Evolutionary conservation across 2,888 invertebrate species (phyloP).

Genomic region (Lochmaea crataegi): DNA sequence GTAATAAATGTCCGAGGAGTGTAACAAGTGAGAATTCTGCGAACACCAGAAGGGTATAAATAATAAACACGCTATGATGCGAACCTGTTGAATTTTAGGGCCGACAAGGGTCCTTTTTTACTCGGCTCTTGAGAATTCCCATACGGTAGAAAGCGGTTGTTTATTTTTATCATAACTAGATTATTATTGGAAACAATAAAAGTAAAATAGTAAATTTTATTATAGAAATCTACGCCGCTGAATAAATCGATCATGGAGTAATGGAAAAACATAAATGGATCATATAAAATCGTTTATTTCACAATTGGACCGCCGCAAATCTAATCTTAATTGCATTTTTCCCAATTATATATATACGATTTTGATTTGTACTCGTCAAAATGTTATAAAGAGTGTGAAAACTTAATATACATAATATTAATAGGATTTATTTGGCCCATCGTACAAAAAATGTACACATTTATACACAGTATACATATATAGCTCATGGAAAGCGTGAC

Average conservation of each 20-base stretch:
- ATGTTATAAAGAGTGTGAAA: neutral
- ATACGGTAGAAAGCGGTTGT: too few relatives aligned
- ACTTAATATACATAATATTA: neutral
- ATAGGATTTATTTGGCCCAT: too few relatives aligned
- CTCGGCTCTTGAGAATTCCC: conserved; percentile 16
- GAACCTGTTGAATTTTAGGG: conserved; percentile 61
- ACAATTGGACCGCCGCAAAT: neutral
- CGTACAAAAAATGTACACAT: too few relatives aligned
- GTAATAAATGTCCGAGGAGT: conserved; percentile 30
- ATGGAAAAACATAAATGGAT: neutral
- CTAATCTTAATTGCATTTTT: neutral
- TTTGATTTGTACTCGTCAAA: neutral
- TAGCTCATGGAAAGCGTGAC: too few relatives aligned
- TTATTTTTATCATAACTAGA: too few relatives aligned
- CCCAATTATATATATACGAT: neutral
- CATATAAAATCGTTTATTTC: conserved; percentile 7
- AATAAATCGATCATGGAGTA: neutral
- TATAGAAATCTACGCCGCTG: neutral
- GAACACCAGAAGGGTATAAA: conserved; percentile 49
- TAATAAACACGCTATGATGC: conserved; percentile 55
- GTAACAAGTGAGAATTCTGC: conserved; percentile 22
- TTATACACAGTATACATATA: too few relatives aligned
- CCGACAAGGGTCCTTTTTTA: conserved; percentile 31
- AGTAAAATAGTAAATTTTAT: neutral
- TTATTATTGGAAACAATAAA: too few relatives aligned